Evolutionary conservation across 2,113 vertebrate genomes (phyloP).

Genomic region (Paralichthys olivaceus): DNA sequence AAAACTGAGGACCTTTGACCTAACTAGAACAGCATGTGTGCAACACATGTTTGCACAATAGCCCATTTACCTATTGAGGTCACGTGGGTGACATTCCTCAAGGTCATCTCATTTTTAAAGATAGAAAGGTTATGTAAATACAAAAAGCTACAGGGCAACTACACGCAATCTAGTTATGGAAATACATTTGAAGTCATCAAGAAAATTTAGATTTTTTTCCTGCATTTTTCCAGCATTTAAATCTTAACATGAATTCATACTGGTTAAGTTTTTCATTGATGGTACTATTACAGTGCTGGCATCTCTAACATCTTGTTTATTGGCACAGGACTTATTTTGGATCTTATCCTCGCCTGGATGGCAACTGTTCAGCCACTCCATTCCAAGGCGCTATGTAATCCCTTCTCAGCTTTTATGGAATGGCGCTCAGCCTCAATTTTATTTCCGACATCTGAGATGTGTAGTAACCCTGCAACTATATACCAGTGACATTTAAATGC

Average conservation of each 20-base stretch:
- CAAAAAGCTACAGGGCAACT: not conserved
- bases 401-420: conserved; percentile 67
- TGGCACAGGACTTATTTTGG: conserved; percentile 68
- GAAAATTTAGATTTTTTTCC: not conserved
- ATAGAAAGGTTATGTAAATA: conserved; percentile 1
- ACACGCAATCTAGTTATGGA: conserved; percentile 1
- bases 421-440: conserved; percentile 61
- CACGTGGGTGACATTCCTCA: conserved; percentile 38
- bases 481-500: conserved; percentile 74
- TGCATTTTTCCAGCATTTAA: not conserved
- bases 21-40: conserved; percentile 27
- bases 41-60: conserved; percentile 42
- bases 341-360: conserved; percentile 64
- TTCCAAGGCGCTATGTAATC: conserved; percentile 72
- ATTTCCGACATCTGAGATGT: conserved; percentile 71
- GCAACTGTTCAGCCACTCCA: conserved; percentile 66
- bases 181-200: not conserved
- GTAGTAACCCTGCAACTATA: conserved; percentile 60
- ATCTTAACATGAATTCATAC: not conserved
- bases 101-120: conserved; percentile 43
- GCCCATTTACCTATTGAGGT: conserved; percentile 25
- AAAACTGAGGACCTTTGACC: conserved; percentile 39
- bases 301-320: conserved; percentile 72
- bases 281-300: conserved; percentile 44
- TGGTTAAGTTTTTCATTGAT: conserved; percentile 49